Conservation (phyloP, 2,888 invertebrate genomes). For the Scotopteryx bipunctaria region DNA sequence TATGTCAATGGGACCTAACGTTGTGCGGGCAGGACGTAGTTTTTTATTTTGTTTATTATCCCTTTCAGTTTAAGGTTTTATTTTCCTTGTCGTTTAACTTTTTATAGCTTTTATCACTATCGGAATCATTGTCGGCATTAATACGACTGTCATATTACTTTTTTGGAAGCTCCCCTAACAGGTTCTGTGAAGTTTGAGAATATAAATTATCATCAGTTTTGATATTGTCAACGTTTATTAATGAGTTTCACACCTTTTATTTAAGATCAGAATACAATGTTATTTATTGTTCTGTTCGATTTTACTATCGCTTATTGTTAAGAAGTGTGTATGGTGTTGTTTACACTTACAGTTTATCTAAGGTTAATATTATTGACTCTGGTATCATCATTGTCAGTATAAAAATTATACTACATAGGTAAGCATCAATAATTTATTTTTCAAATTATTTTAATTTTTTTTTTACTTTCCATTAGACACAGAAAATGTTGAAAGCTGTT, state of each 20-base stretch:
- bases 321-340: not conserved
- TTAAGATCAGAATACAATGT: conserved; percentile 22
- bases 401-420: too few relatives aligned
- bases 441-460: too few relatives aligned
- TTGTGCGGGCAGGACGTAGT: conserved; percentile 48
- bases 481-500: too few relatives aligned
- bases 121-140: conserved; percentile 67
- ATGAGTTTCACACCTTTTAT: conserved; percentile 45
- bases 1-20: conserved; percentile 52
- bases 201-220: conserved; percentile 41
- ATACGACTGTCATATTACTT: conserved; percentile 71
- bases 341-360: too few relatives aligned
- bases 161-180: conserved; percentile 49
- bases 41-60: conserved; percentile 53
- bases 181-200: conserved; percentile 41
- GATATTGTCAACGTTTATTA: conserved; percentile 43
- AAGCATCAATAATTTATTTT: too few relatives aligned
- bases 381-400: too few relatives aligned
- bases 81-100: conserved; percentile 57
- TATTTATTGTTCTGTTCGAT: conserved; percentile 1
- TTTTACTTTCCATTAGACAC: too few relatives aligned
- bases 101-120: conserved; percentile 73
- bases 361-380: too few relatives aligned
- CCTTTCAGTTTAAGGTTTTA: conserved; percentile 52
- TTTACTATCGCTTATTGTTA: not conserved